Evolutionary conservation across 2,797 vertebrate species (phyloP).

Genomic region (Acropternis orthonyx): DNA sequence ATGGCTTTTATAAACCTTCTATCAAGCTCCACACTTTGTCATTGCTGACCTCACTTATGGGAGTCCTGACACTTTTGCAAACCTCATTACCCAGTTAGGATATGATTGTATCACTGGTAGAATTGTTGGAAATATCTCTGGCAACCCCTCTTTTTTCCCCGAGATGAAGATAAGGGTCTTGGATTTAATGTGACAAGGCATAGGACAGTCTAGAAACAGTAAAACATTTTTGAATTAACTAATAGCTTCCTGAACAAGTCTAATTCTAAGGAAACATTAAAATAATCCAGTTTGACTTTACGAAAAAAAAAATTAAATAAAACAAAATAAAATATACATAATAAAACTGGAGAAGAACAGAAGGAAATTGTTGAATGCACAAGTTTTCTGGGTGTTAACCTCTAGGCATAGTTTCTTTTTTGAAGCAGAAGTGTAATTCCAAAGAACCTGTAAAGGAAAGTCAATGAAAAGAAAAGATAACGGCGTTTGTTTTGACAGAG

Average conservation of each 20-base stretch:
- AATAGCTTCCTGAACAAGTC: not conserved
- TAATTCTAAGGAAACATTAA: not conserved
- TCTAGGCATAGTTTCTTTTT: not conserved
- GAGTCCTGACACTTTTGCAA: not conserved
- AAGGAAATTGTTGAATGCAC: not conserved
- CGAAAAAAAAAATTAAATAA: not conserved
- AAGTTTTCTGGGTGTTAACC: not conserved
- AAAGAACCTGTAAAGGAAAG: not conserved
- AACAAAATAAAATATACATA: not conserved
- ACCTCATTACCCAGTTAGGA: not conserved
- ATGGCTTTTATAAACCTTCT: not conserved
- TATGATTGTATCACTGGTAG: not conserved
- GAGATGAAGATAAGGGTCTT: not conserved
- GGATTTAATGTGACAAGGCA: not conserved
- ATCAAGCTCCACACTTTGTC: not conserved
- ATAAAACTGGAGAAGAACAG: not conserved
- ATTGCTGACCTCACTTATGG: not conserved
- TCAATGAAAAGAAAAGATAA: not conserved
- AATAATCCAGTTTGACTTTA: not conserved
- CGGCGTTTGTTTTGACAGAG: not conserved
- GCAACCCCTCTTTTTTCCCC: not conserved
- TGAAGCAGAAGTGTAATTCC: not conserved
- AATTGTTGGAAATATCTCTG: not conserved
- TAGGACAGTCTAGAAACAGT: not conserved
- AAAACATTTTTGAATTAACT: not conserved